phyloP scores from a whole-genome alignment of 1,140 invertebrate species.

The Lucilia cuprina region DNA sequence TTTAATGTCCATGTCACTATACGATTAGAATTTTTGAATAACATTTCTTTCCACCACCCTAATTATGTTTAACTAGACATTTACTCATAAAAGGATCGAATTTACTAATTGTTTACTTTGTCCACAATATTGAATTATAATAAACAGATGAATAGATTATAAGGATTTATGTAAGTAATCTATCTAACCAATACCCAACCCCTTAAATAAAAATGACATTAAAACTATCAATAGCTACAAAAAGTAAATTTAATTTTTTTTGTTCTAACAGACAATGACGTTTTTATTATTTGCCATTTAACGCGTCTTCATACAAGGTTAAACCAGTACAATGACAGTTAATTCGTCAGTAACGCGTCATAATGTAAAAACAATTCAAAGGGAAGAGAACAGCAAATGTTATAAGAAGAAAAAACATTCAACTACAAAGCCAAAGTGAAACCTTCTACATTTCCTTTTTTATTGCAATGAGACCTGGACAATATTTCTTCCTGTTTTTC shows the following conservation, averaged over 20 bases:
- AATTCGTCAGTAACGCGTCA: slow-evolving; percentile 22
- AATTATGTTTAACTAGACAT: not conserved
- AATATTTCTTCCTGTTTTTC: not conserved
- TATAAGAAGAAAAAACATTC: no score
- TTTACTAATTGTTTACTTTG: not conserved
- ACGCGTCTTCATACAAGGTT: not conserved
- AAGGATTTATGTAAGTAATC: not conserved
- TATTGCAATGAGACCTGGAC: not conserved
- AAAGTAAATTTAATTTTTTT: not conserved
- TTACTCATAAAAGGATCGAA: not conserved
- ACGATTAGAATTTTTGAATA: no score
- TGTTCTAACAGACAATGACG: not conserved
- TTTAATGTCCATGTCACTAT: no score
- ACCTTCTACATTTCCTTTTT: not conserved
- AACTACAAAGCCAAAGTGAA: not conserved
- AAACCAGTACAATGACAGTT: slow-evolving; percentile 19
- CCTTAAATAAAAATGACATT: no score
- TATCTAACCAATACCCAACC: not conserved
- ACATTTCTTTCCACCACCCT: no score
- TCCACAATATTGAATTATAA: not conserved
- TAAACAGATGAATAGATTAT: not conserved
- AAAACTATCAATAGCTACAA: no score
- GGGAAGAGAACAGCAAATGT: not conserved
- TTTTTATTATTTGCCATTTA: not conserved
- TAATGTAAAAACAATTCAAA: not conserved